These are phyloP conservation scores for Panurus biarmicus DNA, from an alignment of 2,113 vertebrate species.

Conservation along the genomic window DNA sequence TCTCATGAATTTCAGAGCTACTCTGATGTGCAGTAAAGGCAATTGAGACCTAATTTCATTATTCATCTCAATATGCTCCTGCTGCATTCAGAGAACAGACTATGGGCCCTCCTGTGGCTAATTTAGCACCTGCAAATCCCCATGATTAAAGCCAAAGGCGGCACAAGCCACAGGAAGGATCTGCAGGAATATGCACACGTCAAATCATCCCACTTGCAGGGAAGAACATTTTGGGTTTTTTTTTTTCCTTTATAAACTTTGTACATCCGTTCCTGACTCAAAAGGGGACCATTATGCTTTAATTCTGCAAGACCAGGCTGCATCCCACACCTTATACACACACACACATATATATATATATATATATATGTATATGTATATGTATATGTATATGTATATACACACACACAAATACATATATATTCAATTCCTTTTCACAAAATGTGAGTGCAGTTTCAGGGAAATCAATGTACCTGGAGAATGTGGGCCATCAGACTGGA, in stretches of 20 bases:
- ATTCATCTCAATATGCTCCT: conserved; percentile 32
- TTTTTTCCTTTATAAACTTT: background rate
- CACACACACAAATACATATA: no score
- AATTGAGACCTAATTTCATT: conserved; percentile 41
- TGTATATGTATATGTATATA: no score
- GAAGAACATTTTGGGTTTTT: background rate
- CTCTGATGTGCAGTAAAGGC: background rate
- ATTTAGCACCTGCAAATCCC: conserved; percentile 31
- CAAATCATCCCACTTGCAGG: background rate
- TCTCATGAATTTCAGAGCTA: conserved; percentile 15
- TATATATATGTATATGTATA: no score
- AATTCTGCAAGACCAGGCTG: background rate
- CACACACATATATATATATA: no score
- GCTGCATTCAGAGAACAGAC: background rate
- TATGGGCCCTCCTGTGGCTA: conserved; percentile 8
- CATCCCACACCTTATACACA: no score
- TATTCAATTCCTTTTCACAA: background rate
- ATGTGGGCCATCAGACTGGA: background rate
- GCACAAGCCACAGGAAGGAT: background rate
- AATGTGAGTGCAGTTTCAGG: background rate
- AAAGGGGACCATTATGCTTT: background rate
- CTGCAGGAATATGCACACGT: background rate
- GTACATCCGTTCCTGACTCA: background rate
- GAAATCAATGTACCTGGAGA: background rate
- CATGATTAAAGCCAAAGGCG: background rate